These are phyloP conservation scores for Vulpes vulpes DNA, from an alignment of 2,113 vertebrate genomes.

Conservation along the genomic window DNA sequence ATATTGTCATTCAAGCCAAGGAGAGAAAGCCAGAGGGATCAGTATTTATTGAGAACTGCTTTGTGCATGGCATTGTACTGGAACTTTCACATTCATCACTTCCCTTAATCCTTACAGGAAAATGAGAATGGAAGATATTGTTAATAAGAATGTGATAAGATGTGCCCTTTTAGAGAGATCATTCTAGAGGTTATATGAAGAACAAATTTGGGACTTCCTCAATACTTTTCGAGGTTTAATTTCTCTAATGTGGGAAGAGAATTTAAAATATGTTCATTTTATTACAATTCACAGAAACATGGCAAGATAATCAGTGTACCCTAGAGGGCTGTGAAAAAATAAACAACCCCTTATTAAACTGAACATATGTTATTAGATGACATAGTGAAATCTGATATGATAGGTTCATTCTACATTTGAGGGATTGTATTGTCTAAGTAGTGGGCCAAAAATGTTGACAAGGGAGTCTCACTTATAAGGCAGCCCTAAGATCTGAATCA, in stretches of 20 bases:
- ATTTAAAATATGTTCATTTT: slow-evolving; percentile 36
- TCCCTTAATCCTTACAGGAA: not conserved
- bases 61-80: not conserved
- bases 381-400: not conserved
- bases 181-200: not conserved
- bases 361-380: not conserved
- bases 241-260: not conserved
- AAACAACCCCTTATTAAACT: not conserved
- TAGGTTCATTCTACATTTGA: not conserved
- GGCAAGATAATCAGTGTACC: not conserved
- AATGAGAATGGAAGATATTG: not conserved
- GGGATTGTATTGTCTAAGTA: not conserved
- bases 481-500: not conserved
- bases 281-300: not conserved
- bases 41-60: not conserved
- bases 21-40: not conserved
- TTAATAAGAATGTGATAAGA: not conserved
- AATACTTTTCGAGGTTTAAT: not conserved
- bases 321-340: not conserved
- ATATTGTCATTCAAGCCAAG: not conserved
- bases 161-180: not conserved
- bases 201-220: not conserved
- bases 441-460: not conserved
- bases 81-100: not conserved
- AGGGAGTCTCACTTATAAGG: not conserved